Percentiles rank a stretch among this genome's conserved stretches.
Evolutionary conservation across 2,113 vertebrate genomes (phyloP).

Genomic region (cat (Felis catus)): DNA sequence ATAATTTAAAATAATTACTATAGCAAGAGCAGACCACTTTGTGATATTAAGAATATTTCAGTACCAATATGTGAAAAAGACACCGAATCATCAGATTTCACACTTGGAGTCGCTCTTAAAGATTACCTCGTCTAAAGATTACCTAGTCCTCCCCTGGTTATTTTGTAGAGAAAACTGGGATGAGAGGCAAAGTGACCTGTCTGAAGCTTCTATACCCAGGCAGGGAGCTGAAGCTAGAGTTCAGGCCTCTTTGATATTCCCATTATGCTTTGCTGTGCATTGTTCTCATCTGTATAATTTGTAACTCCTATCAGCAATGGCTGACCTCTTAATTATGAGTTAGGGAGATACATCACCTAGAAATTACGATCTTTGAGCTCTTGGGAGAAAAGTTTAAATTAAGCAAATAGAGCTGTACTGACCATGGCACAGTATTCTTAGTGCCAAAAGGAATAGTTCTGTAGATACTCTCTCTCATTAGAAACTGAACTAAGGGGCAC

Average conservation of each 20-base stretch:
- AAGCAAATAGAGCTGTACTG: constrained; percentile 39
- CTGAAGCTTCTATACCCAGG: background rate
- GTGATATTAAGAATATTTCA: background rate
- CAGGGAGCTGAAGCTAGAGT: background rate
- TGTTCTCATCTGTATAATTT: background rate
- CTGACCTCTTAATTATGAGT: constrained; percentile 10
- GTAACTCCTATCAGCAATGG: background rate
- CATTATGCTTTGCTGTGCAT: background rate
- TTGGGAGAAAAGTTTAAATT: constrained; percentile 32
- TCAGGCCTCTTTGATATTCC: background rate
- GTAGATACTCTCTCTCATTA: background rate
- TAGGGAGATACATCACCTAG: background rate
- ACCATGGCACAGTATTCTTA: constrained; percentile 4
- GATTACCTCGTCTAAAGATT: background rate
- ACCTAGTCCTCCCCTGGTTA: background rate
- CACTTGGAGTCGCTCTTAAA: background rate
- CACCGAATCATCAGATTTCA: background rate
- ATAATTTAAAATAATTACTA: background rate
- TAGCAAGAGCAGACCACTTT: background rate
- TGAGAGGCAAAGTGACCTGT: background rate
- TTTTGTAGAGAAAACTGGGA: background rate
- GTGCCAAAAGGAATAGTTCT: background rate
- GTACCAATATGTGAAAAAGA: background rate
- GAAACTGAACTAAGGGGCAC: background rate
- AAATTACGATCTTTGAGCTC: constrained; percentile 32